A percentile compares a stretch with the other conserved stretches of the same genome.
Evolutionary conservation across 2,888 invertebrate species (phyloP).

Genomic region (Pinctada fucata): DNA sequence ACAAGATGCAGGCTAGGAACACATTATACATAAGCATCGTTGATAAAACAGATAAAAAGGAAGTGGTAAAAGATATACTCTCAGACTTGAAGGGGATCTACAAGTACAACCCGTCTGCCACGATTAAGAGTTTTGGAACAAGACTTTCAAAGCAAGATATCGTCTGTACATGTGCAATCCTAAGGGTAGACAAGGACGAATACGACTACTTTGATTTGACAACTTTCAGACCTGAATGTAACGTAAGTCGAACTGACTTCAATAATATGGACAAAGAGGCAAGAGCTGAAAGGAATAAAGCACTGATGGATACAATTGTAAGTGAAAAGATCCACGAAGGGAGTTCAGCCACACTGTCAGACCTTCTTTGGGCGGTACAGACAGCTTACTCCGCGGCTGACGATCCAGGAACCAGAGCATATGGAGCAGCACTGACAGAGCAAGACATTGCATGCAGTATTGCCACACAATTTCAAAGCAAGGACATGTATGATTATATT

Average conservation of each 20-base stretch:
- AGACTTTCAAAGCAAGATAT: too few species aligned
- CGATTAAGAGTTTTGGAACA: too few species aligned
- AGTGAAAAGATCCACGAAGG: background rate
- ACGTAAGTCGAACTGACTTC: constrained; percentile 2
- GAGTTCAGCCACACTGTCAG: background rate
- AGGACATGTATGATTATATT: constrained; percentile 5
- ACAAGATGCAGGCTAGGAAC: too few species aligned
- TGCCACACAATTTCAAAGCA: constrained; percentile 4
- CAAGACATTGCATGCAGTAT: constrained; percentile 1
- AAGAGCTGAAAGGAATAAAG: background rate
- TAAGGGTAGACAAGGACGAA: background rate
- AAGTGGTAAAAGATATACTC: too few species aligned
- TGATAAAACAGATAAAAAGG: too few species aligned
- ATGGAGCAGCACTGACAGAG: constrained; percentile 12
- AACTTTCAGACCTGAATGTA: background rate
- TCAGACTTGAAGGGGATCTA: too few species aligned
- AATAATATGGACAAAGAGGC: background rate
- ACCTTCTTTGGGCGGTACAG: background rate
- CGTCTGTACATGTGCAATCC: background rate
- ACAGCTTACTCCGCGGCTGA: background rate
- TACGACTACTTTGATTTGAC: constrained; percentile 3
- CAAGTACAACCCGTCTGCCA: too few species aligned
- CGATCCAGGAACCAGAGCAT: background rate
- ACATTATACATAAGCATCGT: too few species aligned
- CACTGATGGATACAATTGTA: background rate